A percentile compares a stretch with the other conserved stretches of the same genome.
phyloP scores from a whole-genome alignment of 2,797 vertebrate species.

The Oryzias sinensis region DNA sequence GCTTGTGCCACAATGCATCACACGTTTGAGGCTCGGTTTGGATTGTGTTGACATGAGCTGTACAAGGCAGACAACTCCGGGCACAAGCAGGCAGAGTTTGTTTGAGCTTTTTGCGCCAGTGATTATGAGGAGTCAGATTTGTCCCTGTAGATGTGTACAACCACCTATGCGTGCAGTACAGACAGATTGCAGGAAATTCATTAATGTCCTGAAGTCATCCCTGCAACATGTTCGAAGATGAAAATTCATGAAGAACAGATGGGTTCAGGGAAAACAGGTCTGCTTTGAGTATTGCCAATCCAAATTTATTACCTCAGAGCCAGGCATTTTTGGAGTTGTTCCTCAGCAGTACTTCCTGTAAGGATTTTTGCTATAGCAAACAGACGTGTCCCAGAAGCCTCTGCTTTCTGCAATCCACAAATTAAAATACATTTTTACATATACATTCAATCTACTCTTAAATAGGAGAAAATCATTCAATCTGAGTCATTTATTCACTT shows the following conservation, averaged over 20 bases:
- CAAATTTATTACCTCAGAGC: constrained; percentile 47
- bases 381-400: constrained; percentile 8
- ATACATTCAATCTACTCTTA: no score
- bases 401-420: neutral
- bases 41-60: constrained; percentile 15
- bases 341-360: constrained; percentile 26
- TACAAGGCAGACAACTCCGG: constrained; percentile 7
- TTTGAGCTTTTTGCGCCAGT: constrained; percentile 6
- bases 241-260: constrained; percentile 68
- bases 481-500: no score
- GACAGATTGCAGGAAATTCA: constrained; percentile 19
- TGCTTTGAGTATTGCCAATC: constrained; percentile 56
- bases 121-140: constrained; percentile 23
- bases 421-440: no score
- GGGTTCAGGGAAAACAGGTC: constrained; percentile 35
- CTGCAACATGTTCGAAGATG: constrained; percentile 62
- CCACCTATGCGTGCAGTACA: neutral
- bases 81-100: constrained; percentile 9
- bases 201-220: constrained; percentile 43
- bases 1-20: constrained; percentile 4
- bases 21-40: neutral
- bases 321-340: constrained; percentile 32
- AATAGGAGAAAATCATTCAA: no score
- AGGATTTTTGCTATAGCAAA: constrained; percentile 21
- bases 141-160: constrained; percentile 13